phyloP scores from a whole-genome alignment of 2,113 vertebrate genomes.

The Cyanocitta stelleri region DNA sequence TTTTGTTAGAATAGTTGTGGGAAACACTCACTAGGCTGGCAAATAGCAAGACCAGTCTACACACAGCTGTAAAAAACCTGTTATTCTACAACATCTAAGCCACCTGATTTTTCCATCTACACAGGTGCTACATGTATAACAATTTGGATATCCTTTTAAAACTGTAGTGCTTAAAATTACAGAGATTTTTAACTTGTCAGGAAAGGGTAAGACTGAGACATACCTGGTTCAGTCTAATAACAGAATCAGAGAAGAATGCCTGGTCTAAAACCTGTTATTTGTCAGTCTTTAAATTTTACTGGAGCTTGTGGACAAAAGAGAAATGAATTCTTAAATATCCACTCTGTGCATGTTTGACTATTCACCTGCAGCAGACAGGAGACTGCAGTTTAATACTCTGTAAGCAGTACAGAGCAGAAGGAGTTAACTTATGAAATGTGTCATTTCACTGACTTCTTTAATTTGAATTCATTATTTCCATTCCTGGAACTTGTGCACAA shows the following conservation, averaged over 20 bases:
- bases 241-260: not conserved
- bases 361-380: not conserved
- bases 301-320: not conserved
- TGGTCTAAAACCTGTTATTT: constrained; percentile 8
- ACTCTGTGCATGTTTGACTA: not conserved
- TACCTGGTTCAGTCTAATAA: not conserved
- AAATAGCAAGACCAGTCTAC: not conserved
- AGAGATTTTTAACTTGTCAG: not conserved
- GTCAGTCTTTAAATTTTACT: constrained; percentile 15
- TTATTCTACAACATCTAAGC: not conserved
- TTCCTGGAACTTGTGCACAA: not conserved
- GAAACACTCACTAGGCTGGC: not conserved
- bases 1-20: not conserved
- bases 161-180: not conserved
- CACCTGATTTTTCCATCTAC: not conserved
- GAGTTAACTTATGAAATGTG: constrained; percentile 12
- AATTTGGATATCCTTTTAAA: not conserved
- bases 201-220: not conserved
- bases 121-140: not conserved
- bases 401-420: not conserved
- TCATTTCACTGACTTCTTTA: constrained; percentile 11
- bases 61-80: not conserved
- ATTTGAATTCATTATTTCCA: constrained; percentile 24
- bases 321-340: not conserved
- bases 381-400: not conserved